Evolutionary conservation across 2,888 invertebrate species (phyloP), one percentile per base, ranked within the genome.

Genomic region (Patella pellucida): DNA sequence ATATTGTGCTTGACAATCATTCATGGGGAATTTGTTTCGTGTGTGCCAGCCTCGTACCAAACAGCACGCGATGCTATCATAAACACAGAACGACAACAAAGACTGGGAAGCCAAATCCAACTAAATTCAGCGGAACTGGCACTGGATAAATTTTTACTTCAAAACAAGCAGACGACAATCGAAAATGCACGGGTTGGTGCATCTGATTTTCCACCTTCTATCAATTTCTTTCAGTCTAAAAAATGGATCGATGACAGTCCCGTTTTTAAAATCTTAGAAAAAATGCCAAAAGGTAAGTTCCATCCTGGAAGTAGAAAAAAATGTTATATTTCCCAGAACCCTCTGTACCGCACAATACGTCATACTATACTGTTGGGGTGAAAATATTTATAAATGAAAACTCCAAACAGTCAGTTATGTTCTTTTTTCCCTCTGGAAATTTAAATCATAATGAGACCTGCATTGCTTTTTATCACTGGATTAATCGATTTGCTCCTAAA

Each of bases 251-350:
- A 85, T 12, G 70, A 83, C 54, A 85, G 86, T 75, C 70, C 50
- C 7, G 81, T 87, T 2, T 87, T 86, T 75, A 76, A 85, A 73
- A 76, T 86, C 31, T 81, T 87, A 16, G 73, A 78, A 71, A 79
- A 77, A 69, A 86, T 87, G 85, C 87, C 87, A 2, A 87, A 87
- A 84, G 87, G 87, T 87, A 78, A 68, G 73, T 23, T 14, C 50
- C 15, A 50, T n/a, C 50, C n/a, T 23, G 50, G 3, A 50, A 27
- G n/a, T 41, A 41, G 7, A 41, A 41, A 41, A 41, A 31, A 41
- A 0, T 7, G 41, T 41, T 41, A 41, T 41, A 9, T 41, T 41
- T 41, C 9, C 41, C 9, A 41, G 41, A 41, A 41, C 41, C 41
- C 9, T 41, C 9, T 41, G 5, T 31, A 31, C 31, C 31, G 5